phyloP scores from a whole-genome alignment of 1,140 invertebrate genomes.

The Sesamia nonagrioides region DNA sequence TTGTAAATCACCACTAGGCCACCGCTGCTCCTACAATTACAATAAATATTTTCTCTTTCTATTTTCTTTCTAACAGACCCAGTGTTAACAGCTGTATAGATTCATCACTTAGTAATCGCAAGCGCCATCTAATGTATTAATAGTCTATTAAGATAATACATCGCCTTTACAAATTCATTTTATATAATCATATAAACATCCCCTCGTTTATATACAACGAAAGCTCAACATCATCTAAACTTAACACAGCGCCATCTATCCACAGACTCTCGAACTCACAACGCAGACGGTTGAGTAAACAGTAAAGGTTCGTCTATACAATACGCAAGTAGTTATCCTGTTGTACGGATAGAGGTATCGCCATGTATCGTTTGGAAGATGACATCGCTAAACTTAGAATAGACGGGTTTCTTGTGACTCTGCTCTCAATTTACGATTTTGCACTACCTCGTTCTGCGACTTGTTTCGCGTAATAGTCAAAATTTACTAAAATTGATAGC shows the following conservation, averaged over 20 bases:
- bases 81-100: no score
- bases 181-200: not conserved
- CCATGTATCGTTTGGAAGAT: slow-evolving; percentile 38
- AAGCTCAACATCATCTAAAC: not conserved
- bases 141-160: no score
- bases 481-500: no score
- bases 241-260: slow-evolving; percentile 54
- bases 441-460: not conserved
- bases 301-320: slow-evolving; percentile 11
- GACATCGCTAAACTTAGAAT: not conserved
- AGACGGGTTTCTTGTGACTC: not conserved
- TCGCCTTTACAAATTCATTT: no score
- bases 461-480: not conserved
- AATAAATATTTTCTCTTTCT: no score
- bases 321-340: slow-evolving; percentile 63
- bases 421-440: not conserved
- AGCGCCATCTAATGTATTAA: no score
- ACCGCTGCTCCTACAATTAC: no score
- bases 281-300: not conserved
- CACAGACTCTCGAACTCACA: not conserved
- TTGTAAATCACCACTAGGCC: no score
- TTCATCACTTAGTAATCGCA: no score
- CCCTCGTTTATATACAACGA: not conserved
- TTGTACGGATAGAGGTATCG: slow-evolving; percentile 71
- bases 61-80: no score